These are phyloP conservation scores for Diaprepes abbreviatus DNA, from an alignment of 2,888 invertebrate genomes.

Conservation along the genomic window DNA sequence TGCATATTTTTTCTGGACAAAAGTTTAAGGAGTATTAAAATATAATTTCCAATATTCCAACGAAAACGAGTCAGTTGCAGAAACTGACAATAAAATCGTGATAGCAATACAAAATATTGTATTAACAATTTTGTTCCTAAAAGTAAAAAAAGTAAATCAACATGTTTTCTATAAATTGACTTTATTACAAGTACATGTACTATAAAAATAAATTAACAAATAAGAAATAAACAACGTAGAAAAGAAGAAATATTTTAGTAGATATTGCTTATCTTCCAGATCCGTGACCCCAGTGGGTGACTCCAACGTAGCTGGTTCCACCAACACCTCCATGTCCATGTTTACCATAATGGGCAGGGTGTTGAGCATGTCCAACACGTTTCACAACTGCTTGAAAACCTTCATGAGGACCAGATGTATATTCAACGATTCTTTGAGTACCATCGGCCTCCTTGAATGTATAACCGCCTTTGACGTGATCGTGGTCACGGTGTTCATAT, in stretches of 20 bases:
- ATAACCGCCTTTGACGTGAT: conserved; percentile 63
- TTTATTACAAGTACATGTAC: background rate
- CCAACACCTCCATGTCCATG: conserved; percentile 53
- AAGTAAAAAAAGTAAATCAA: too few species aligned
- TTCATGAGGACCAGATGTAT: conserved; percentile 58
- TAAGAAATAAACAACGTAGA: background rate
- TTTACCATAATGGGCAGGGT: conserved; percentile 54
- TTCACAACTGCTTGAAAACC: conserved; percentile 57
- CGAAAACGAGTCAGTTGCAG: too few species aligned
- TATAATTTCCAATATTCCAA: too few species aligned
- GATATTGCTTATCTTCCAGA: conserved; percentile 25
- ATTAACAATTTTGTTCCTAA: too few species aligned
- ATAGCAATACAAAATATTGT: too few species aligned
- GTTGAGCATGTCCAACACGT: conserved; percentile 56
- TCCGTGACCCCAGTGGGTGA: conserved; percentile 54
- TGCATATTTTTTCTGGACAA: too few species aligned
- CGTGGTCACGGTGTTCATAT: conserved; percentile 63
- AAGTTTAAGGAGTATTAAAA: too few species aligned
- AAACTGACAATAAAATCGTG: too few species aligned
- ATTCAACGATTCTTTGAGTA: conserved; percentile 64
- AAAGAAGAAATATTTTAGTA: background rate
- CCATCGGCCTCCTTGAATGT: conserved; percentile 64
- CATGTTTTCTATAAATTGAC: background rate
- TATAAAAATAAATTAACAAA: background rate
- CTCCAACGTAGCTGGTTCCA: conserved; percentile 57